phyloP scores from a whole-genome alignment of 2,113 vertebrate species.

The Salvelinus alpinus region DNA sequence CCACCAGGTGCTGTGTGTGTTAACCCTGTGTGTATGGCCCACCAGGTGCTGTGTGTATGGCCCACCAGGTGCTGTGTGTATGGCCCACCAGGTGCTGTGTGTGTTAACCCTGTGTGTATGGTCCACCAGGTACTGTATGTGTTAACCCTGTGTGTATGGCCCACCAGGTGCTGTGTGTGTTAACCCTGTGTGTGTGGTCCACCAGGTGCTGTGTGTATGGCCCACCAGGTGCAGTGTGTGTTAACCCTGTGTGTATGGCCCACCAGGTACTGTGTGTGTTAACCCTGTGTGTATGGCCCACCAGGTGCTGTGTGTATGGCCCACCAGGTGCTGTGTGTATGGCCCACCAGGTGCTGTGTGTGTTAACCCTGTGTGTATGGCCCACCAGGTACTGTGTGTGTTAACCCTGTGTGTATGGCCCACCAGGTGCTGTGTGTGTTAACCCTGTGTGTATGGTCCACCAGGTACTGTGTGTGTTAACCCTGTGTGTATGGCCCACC shows the following conservation, averaged over 20 bases:
- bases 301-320: too few relatives aligned
- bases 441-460: background rate
- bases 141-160: background rate
- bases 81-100: conserved; percentile 60
- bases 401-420: background rate
- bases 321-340: too few relatives aligned
- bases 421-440: conserved; percentile 59
- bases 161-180: conserved; percentile 59
- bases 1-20: too few relatives aligned
- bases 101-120: background rate
- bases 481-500: too few relatives aligned
- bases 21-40: background rate
- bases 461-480: too few relatives aligned
- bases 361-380: too few relatives aligned
- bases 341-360: too few relatives aligned
- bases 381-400: too few relatives aligned
- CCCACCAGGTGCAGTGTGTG: conserved; percentile 59
- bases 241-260: too few relatives aligned
- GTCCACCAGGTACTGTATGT: too few relatives aligned
- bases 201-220: background rate
- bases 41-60: background rate
- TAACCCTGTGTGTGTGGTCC: background rate
- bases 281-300: too few relatives aligned
- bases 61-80: background rate
- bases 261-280: too few relatives aligned